Conservation (phyloP, 35 echinoderm and acorn worm species). For the Lytechinus variegatus region DNA sequence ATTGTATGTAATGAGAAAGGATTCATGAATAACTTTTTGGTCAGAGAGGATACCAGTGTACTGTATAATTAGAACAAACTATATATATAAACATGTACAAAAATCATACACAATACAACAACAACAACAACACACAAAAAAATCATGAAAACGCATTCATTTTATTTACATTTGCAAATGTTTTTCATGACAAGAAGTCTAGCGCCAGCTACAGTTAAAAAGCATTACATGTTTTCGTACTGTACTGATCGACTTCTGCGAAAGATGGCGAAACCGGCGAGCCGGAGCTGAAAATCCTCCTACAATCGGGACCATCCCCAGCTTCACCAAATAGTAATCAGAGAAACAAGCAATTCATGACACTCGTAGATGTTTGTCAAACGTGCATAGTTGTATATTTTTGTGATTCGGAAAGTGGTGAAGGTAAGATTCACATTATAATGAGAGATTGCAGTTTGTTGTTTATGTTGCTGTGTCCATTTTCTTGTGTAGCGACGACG, state of each 20-base stretch:
- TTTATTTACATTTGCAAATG: too few relatives aligned
- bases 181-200: neutral
- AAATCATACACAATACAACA: too few relatives aligned
- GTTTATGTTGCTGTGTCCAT: slow-evolving; percentile 42
- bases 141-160: too few relatives aligned
- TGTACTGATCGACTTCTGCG: neutral
- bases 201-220: neutral
- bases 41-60: too few relatives aligned
- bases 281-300: neutral
- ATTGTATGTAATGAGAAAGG: too few relatives aligned
- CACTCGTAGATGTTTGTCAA: slow-evolving; percentile 32
- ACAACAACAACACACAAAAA: too few relatives aligned
- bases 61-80: too few relatives aligned
- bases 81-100: too few relatives aligned
- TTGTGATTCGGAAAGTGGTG: slow-evolving; percentile 11
- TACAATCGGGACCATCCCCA: slow-evolving; percentile 46
- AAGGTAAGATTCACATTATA: slow-evolving; percentile 3
- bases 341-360: slow-evolving; percentile 9
- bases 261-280: slow-evolving; percentile 22
- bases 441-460: neutral
- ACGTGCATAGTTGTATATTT: slow-evolving; percentile 45
- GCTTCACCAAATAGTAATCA: neutral
- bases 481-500: slow-evolving; percentile 1
- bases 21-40: too few relatives aligned
- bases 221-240: neutral